phyloP scores from a whole-genome alignment of 2,113 vertebrate species.

The Peucedramus taeniatus region DNA sequence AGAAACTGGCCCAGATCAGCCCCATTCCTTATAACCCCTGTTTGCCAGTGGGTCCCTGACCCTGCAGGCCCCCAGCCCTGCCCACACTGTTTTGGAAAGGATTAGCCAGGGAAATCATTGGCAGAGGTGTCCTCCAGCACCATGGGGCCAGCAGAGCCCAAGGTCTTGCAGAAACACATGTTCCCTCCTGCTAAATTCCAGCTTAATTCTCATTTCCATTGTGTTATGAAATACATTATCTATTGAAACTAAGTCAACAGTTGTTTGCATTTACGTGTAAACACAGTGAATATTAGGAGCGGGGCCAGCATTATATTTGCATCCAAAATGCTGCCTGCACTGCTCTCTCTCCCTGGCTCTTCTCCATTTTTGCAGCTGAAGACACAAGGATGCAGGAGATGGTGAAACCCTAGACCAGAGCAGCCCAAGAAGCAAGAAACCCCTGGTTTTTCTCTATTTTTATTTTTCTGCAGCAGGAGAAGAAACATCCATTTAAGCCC shows the following conservation, averaged over 20 bases:
- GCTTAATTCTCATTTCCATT: slow-evolving; percentile 52
- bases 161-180: background rate
- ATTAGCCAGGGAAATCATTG: background rate
- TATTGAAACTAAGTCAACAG: slow-evolving; percentile 67
- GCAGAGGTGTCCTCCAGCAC: background rate
- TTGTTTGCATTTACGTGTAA: slow-evolving; percentile 65
- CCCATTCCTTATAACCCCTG: rapidly evolving
- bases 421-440: background rate
- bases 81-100: background rate
- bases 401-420: background rate
- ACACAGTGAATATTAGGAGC: slow-evolving; percentile 48
- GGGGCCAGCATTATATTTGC: slow-evolving; percentile 45
- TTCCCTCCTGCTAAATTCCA: slow-evolving; percentile 42
- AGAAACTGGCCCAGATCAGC: background rate
- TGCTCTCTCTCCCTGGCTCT: slow-evolving; percentile 36
- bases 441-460: background rate
- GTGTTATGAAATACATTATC: slow-evolving; percentile 59
- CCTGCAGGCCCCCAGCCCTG: background rate
- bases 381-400: background rate
- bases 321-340: slow-evolving; percentile 28
- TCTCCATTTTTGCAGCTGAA: slow-evolving; percentile 36
- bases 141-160: background rate
- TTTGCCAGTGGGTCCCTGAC: rapidly evolving
- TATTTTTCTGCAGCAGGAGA: background rate
- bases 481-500: background rate